phyloP scores from a whole-genome alignment of 2,113 vertebrate species.

The Synchiropus splendidus region DNA sequence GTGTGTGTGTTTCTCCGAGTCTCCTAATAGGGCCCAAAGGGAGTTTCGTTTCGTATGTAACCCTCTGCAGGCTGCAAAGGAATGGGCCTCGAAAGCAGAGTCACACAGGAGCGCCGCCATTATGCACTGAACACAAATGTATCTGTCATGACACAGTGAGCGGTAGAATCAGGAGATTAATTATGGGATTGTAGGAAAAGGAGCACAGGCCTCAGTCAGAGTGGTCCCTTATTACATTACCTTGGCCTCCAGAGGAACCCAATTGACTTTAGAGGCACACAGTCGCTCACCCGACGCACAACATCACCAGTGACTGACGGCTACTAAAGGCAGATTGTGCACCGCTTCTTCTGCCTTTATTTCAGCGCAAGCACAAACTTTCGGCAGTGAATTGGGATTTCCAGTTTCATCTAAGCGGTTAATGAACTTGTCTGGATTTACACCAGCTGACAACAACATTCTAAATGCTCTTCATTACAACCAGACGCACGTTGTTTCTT shows the following conservation, averaged over 20 bases:
- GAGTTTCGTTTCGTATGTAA: constrained; percentile 86
- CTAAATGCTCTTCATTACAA: constrained; percentile 1
- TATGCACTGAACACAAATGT: constrained; percentile 58
- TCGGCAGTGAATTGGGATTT: constrained; percentile 1
- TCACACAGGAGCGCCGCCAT: constrained; percentile 33
- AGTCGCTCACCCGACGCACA: constrained; percentile 14
- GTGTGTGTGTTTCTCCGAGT: constrained; percentile 56
- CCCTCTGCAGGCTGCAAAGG: constrained; percentile 83
- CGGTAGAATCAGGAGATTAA: constrained; percentile 58
- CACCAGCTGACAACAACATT: background rate
- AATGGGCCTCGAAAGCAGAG: constrained; percentile 63
- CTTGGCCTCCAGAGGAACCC: constrained; percentile 45
- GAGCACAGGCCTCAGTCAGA: constrained; percentile 30
- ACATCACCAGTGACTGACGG: constrained; percentile 38
- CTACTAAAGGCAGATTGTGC: constrained; percentile 15
- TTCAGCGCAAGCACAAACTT: constrained; percentile 6
- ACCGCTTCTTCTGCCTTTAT: constrained; percentile 1
- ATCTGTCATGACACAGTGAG: constrained; percentile 55
- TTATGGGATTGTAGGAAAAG: constrained; percentile 52
- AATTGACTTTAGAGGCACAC: constrained; percentile 48
- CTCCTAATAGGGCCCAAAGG: constrained; percentile 88
- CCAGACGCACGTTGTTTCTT: background rate
- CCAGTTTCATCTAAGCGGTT: background rate
- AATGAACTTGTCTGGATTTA: constrained; percentile 3
- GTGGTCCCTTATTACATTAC: constrained; percentile 61